A percentile compares a stretch with the other conserved stretches of the same genome.
These are phyloP conservation scores for Pampusana beccarii DNA, from an alignment of 2,113 vertebrate species.

Conservation along the genomic window DNA sequence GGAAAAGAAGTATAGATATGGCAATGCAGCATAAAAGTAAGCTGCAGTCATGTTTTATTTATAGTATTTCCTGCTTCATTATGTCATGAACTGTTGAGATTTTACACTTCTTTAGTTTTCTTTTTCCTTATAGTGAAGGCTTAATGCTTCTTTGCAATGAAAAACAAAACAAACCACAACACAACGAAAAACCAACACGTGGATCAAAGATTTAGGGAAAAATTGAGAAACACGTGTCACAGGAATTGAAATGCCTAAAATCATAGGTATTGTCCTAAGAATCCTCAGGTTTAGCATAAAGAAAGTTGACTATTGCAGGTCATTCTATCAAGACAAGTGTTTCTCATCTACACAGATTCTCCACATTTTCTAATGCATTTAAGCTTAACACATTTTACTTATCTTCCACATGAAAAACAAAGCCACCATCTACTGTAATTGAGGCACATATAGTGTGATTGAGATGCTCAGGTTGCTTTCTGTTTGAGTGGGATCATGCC, in stretches of 20 bases:
- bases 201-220: not conserved
- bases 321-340: not conserved
- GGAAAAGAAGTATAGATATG: not conserved
- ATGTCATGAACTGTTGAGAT: not conserved
- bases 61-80: not conserved
- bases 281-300: not conserved
- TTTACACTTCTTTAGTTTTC: not conserved
- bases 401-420: not conserved
- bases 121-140: not conserved
- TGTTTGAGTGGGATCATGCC: not conserved
- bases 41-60: fast-evolving
- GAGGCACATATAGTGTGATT: not conserved
- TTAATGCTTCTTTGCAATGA: not conserved
- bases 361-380: not conserved
- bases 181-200: not conserved
- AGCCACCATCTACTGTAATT: not conserved
- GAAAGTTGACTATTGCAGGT: not conserved
- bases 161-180: not conserved
- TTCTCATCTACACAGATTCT: not conserved
- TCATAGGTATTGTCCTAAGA: not conserved
- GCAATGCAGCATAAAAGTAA: not conserved
- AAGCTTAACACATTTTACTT: not conserved
- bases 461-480: not conserved
- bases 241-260: not conserved
- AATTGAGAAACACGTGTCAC: not conserved